Base-by-base conservation (phyloP, 2,113 vertebrate genomes). In the Nematolebias whitei region DNA sequence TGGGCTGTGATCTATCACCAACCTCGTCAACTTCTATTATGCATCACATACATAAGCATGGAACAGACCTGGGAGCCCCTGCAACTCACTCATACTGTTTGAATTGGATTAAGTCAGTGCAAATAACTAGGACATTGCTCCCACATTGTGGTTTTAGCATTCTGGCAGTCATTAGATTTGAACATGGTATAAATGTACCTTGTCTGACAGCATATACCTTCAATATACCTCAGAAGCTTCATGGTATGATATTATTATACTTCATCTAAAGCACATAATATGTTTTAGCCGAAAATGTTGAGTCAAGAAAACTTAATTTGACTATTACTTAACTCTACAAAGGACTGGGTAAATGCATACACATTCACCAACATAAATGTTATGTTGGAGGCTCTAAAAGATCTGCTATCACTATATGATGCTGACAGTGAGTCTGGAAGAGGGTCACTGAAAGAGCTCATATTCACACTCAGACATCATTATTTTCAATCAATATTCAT, bases 401-500 rank as follows among this genome's bases (percentile, higher is more conserved):
- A 38, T 65, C 47, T 78, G 64, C 40, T 61, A 68, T 78, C 54
- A 11, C 26, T 78, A 15, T 82, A 35, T 82, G 83, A 90, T 92
- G 87, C 89, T 88, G 88, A 93, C 91, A 88, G 86, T 78, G 89
- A 89, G 87, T 90, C 91, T 92, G 80, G 85, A 90, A 87, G 82
- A 83, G 85, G 40, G 63, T 43, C 85, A 81, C 92, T 89, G 91
- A 93, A 84, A 95, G 93, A 93, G 93, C 94, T 95, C 94, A 93
- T 93, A 95, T 94, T 94, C 94, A 93, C 94, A 94, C 94, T 95
- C 94, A 92, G 92, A 92, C 93, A 95, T 98, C 94, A 96, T 99
- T 98, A 96, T 95, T 92, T 93, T 92, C 93, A 96, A 96, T 98
- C 96, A 96, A 98, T 98, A 97, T 96, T 95, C 91, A 90, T 96